Evolutionary conservation across 2,888 invertebrate genomes (phyloP), one percentile per base, ranked within the genome.

Genomic region (Liodrosophila aerea): DNA sequence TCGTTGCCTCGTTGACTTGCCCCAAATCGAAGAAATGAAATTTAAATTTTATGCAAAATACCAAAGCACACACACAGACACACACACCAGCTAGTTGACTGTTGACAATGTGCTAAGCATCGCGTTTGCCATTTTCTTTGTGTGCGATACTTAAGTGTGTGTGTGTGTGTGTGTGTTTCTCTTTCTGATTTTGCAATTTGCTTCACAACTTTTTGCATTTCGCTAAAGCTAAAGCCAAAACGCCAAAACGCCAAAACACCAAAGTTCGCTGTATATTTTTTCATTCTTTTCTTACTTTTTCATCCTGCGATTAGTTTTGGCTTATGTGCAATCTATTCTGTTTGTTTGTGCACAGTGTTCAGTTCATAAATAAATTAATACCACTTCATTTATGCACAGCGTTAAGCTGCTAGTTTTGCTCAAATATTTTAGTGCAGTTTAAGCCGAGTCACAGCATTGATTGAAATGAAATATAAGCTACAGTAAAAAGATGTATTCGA

Each of bases 31-130:
- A 65, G 69, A 69, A 73, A 73, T 73, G 65, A 66, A 73, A 73
- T 73, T 73, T 73, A 73, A 73, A 73, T 73, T 73, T 73, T 73
- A 73, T 73, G 73, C 73, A 73, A 73, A 73, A 69, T 69, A 49
- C 51, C 58, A 50, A 49, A 36, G 52, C 30, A 37, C 46, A 4
- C 37, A 47, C 47, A 39, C 16, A 29, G 43, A 47, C 30, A 39
- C 13, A 11, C 30, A 56, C 13, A 43, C 39, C 41, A 46, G 4
- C n/a, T 9, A 30, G 8, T 11, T 12, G 8, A 37, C 29, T 62
- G 52, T 67, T 72, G 73, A 71, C 73, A 71, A 71, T 72, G 70
- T 71, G 70, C 73, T 71, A 67, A 71, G 63, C 67, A 69, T 65
- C 72, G 58, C 66, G 40, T 62, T 57, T 37, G 44, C 60, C 60